phyloP scores from a whole-genome alignment of 1,140 invertebrate genomes.

The Drosophila sp. region DNA sequence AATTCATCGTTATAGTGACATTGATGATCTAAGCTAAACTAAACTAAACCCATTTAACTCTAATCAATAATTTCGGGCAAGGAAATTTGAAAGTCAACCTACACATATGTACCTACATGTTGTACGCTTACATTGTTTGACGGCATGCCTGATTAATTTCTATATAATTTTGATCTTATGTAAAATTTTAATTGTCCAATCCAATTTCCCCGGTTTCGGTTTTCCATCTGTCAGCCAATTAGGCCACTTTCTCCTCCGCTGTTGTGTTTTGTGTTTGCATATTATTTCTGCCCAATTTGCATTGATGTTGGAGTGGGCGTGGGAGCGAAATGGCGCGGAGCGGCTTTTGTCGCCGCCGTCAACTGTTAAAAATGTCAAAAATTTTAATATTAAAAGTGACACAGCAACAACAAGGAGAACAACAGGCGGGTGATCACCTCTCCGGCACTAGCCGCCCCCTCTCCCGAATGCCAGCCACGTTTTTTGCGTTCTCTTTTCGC shows the following conservation, averaged over 20 bases:
- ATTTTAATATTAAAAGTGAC: constrained; percentile 77
- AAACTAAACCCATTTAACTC: too few relatives aligned
- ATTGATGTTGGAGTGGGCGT: constrained; percentile 31
- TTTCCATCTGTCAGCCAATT: constrained; percentile 60
- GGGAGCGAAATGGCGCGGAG: constrained; percentile 16
- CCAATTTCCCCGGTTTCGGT: constrained; percentile 4
- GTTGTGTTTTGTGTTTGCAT: constrained; percentile 66
- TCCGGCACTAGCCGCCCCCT: too few relatives aligned
- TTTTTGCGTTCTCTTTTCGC: not conserved
- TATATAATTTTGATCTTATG: not conserved
- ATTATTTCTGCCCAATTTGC: constrained; percentile 76
- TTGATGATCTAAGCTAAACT: too few relatives aligned
- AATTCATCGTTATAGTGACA: too few relatives aligned
- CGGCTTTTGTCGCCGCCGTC: not conserved
- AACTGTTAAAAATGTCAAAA: constrained; percentile 66
- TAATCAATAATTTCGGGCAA: too few relatives aligned
- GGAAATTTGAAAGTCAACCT: too few relatives aligned
- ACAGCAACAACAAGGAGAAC: constrained; percentile 35
- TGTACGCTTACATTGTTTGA: not conserved
- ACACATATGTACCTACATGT: not conserved
- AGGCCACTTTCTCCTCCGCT: constrained; percentile 44
- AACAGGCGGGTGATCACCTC: not conserved
- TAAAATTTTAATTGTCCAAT: constrained; percentile 21
- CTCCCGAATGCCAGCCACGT: not conserved
- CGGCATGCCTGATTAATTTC: not conserved